phyloP scores from a whole-genome alignment of 2,888 invertebrate species.

The Myopa testacea region DNA sequence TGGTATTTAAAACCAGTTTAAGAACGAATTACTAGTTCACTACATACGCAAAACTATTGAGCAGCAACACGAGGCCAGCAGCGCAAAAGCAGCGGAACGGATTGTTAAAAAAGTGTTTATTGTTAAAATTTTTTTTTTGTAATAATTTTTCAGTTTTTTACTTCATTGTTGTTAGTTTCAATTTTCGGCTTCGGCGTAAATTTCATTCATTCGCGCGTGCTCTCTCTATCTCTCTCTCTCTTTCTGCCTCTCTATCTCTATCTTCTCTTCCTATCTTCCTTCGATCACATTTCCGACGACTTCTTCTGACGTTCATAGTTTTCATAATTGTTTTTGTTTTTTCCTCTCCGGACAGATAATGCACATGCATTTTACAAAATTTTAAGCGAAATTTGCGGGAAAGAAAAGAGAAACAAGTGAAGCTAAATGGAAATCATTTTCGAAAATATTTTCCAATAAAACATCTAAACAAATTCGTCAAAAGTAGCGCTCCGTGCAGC shows the following conservation, averaged over 20 bases:
- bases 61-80: conserved; percentile 10
- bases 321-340: not conserved
- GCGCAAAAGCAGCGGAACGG: conserved; percentile 6
- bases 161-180: conserved; percentile 2
- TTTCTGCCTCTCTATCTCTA: not conserved
- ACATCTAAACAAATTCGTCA: conserved; percentile 3
- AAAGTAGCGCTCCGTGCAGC: not conserved
- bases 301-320: not conserved
- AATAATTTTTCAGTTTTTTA: not conserved
- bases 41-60: conserved; percentile 2
- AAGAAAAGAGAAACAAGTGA: not conserved
- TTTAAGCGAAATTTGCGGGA: conserved; percentile 4
- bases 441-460: not conserved
- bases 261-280: not conserved
- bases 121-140: not conserved
- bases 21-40: conserved; percentile 14
- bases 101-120: conserved; percentile 9
- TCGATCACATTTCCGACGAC: not conserved
- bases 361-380: conserved; percentile 19
- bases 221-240: conserved; percentile 3
- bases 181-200: not conserved
- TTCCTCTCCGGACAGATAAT: not conserved
- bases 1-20: conserved; percentile 39
- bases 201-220: conserved; percentile 14
- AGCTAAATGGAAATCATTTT: conserved; percentile 4